Evolutionary conservation across 2,797 vertebrate species (phyloP).

Genomic region (Microchirus variegatus): DNA sequence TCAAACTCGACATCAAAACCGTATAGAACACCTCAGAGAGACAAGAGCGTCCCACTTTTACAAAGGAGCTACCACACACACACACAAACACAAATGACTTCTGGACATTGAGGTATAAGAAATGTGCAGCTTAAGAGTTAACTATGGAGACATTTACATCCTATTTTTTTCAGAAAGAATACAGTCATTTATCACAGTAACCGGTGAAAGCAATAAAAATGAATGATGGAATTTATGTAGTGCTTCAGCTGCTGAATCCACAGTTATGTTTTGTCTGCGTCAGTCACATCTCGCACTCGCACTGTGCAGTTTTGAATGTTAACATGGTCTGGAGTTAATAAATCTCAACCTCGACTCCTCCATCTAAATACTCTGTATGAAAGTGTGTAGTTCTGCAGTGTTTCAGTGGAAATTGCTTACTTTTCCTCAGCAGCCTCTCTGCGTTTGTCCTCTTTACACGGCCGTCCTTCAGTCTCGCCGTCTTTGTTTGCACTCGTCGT

Average conservation of each 20-base stretch:
- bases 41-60: conserved; percentile 44
- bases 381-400: background rate
- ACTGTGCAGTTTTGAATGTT: conserved; percentile 11
- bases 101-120: background rate
- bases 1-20: conserved; percentile 65
- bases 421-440: background rate
- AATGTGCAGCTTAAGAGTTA: conserved; percentile 8
- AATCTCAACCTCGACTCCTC: background rate
- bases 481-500: conserved; percentile 8
- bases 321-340: conserved; percentile 10
- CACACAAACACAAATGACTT: background rate
- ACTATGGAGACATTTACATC: conserved; percentile 3
- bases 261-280: conserved; percentile 11
- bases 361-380: background rate
- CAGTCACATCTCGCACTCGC: conserved; percentile 8
- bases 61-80: conserved; percentile 12
- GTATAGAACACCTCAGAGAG: conserved; percentile 28
- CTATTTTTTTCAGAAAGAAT: conserved; percentile 13
- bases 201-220: conserved; percentile 23
- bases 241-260: conserved; percentile 31
- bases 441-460: conserved; percentile 5
- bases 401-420: conserved; percentile 13
- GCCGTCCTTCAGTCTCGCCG: conserved; percentile 12
- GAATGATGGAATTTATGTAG: conserved; percentile 31
- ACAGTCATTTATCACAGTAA: conserved; percentile 21